Base-by-base conservation (phyloP, 1,140 invertebrate genomes). In the Chionoecetes opilio region DNA sequence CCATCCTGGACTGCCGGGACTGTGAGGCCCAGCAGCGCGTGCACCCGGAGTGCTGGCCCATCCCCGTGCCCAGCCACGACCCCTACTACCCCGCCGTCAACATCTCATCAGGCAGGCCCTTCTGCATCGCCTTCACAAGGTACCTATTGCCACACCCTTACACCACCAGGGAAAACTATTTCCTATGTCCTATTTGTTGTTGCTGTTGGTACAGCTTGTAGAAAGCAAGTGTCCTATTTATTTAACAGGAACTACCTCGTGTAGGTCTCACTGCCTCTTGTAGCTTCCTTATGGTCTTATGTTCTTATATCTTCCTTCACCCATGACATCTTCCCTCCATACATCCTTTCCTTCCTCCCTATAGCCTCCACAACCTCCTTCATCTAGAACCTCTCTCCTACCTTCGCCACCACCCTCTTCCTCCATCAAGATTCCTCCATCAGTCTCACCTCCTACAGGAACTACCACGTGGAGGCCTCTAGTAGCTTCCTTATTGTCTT, bases 121-220 rank as follows among this genome's bases (percentile, higher is more conserved):
- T 99, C 94, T 99, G 99, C 96, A 98, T 99, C 97, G 98, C 99
- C 8, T 99, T 99, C 96, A 99, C 99, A 97, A 98, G 99, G 96
- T 99, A 99, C 46, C 21, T 17, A 53, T 53, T 53, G 21, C 9
- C 8, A 9, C 46, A 53, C 21, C 3, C 3, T 6, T 17, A 53
- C 46, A 11, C 2, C 2, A 14, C 21, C 11, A 53, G 46, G 21
- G 46, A 53, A 53, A 53, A 53, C 46, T 53, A 53, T 53, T 53
- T 53, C 21, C n/a, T n/a, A n/a, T n/a, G n/a, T n/a, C n/a, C n/a
- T n/a, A n/a, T n/a, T n/a, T n/a, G n/a, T n/a, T n/a, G n/a, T n/a
- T n/a, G n/a, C n/a, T n/a, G n/a, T n/a, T n/a, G n/a, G n/a, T n/a
- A n/a, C n/a, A n/a, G n/a, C n/a, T n/a, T n/a, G n/a, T n/a, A n/a